Base-by-base conservation (phyloP, 64 coral and sea anemone species). In the Pocillopora verrucosa region DNA sequence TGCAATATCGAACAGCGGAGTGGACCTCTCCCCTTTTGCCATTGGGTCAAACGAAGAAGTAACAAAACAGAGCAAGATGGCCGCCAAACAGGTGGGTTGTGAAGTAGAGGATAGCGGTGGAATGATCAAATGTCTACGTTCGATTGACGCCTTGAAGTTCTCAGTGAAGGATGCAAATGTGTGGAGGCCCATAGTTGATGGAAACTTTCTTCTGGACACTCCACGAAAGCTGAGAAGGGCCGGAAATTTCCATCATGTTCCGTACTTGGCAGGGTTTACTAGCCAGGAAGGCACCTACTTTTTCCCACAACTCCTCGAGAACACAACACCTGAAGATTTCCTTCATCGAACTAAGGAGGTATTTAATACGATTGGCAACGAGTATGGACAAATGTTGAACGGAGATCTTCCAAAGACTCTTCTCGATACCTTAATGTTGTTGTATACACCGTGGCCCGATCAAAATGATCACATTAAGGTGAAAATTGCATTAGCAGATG, bases 111-210 rank as follows among this genome's bases (percentile, higher is more conserved):
- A 64, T 13, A 92, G 73, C 36, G 0, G 38, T 58, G 11, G 77
- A 34, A 86, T 92, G 74, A 92, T 92, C 17, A 19, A 76, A 7
- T 92, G 90, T 60, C 36, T 92, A 22, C 90, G 82, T 36, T 75
- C 75, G 3, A 26, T 87, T 41, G 45, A 87, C 16, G 90, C 82
- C 2, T 19, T 11, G 0, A 85, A 57, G 22, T 85, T 85, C 26
- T 63, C 82, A 57, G 82, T 85, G 11, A 80, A 80, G 7, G 83
- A 57, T 13, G 76, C 87, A 9, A 92, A 96, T 60, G 73, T 86
- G 1, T 96, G 94, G 94, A 74, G 87, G 14, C 90, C 94, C 5
- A 64, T 96, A 17, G 91, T 96, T 9, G 94, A 96, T 86, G 59
- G 79, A 4, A 61, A 38, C 12, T 96, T 96, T 76, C 74, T 96